phyloP scores from a whole-genome alignment of 2,797 vertebrate genomes.

The Ctenosaura bakeri region DNA sequence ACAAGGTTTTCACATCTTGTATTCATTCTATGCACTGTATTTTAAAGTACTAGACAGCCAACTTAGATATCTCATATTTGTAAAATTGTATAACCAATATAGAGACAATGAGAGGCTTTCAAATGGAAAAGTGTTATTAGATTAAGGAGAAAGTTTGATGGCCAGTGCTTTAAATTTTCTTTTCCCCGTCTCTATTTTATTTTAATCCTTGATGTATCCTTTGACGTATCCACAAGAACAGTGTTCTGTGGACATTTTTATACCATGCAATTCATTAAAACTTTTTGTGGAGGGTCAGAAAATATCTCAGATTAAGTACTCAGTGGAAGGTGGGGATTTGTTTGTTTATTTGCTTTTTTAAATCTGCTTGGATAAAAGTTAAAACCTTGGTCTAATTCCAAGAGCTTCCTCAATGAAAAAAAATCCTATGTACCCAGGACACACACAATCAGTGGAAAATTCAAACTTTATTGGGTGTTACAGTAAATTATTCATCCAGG shows the following conservation, averaged over 20 bases:
- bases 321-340: no score
- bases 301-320: no score
- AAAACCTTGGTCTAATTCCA: neutral
- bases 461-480: neutral
- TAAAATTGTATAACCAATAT: neutral
- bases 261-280: no score
- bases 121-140: neutral
- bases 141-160: neutral
- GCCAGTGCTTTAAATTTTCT: neutral
- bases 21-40: slow-evolving; percentile 2
- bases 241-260: no score
- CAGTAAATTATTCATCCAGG: neutral
- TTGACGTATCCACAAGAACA: no score
- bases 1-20: neutral
- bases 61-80: neutral
- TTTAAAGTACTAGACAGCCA: neutral
- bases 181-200: neutral
- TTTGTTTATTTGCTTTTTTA: no score
- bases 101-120: neutral
- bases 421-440: neutral
- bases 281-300: no score
- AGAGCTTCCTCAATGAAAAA: neutral
- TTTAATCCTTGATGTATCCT: neutral
- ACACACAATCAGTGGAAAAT: neutral
- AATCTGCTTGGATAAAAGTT: no score